These are phyloP conservation scores for Lasioglossum vierecki DNA, from an alignment of 2,888 invertebrate genomes.

Conservation along the genomic window DNA sequence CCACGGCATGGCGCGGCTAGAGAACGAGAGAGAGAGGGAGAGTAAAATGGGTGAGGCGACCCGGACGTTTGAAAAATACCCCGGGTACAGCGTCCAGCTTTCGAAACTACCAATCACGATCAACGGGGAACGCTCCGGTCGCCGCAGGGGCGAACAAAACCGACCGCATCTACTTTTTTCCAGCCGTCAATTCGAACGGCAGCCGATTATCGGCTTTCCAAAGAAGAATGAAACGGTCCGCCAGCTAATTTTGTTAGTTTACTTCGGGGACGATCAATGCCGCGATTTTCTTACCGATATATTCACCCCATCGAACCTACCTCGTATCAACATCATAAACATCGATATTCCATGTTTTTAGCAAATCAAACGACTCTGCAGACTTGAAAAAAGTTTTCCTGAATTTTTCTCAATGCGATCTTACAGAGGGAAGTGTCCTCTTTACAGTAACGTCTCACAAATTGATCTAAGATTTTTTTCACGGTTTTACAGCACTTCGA, in stretches of 20 bases:
- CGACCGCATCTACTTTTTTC: conserved; percentile 47
- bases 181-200: conserved; percentile 49
- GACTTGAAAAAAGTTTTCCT: neutral
- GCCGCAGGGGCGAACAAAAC: conserved; percentile 46
- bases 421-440: neutral
- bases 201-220: conserved; percentile 56
- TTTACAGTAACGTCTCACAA: too few relatives aligned
- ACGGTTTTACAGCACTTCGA: neutral
- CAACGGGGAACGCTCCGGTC: conserved; percentile 2
- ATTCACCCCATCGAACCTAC: neutral
- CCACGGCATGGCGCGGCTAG: neutral
- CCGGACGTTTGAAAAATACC: conserved; percentile 49
- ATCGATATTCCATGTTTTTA: neutral
- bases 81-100: conserved; percentile 2
- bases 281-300: neutral
- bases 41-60: neutral
- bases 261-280: conserved; percentile 1
- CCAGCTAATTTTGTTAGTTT: conserved; percentile 8
- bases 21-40: neutral
- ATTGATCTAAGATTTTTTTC: too few relatives aligned
- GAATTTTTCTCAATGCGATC: neutral
- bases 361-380: too few relatives aligned
- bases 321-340: neutral
- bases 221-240: conserved; percentile 44
- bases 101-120: conserved; percentile 51